A percentile compares a stretch with the other conserved stretches of the same genome.
Conservation (phyloP, 2,888 invertebrate species). For the Leptura quadrifasciata region DNA sequence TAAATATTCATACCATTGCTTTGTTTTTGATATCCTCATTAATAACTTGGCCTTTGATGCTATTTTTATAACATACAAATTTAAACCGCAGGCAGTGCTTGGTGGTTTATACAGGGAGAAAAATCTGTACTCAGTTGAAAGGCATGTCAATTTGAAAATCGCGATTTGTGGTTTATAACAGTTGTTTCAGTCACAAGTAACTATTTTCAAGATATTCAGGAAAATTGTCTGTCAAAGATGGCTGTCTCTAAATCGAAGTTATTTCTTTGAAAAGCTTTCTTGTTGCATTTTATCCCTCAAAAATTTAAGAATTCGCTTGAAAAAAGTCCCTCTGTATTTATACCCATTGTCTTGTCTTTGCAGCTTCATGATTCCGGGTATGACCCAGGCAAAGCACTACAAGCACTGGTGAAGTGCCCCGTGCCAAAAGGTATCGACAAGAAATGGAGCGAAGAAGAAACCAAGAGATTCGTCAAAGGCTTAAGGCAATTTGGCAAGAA, state of each 20-base stretch:
- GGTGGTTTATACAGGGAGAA: not conserved
- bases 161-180: no score
- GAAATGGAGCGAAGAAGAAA: conserved; percentile 99
- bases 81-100: no score
- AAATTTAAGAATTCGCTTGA: no score
- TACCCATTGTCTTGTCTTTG: conserved; percentile 35
- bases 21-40: not conserved
- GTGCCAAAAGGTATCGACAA: conserved; percentile 98
- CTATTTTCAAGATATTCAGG: no score
- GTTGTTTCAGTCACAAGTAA: no score
- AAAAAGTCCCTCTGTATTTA: no score
- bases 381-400: conserved; percentile 96
- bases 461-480: conserved; percentile 98
- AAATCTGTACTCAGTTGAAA: not conserved
- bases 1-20: not conserved
- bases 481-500: conserved; percentile 99
- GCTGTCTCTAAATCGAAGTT: no score
- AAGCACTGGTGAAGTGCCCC: conserved; percentile 97
- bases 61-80: not conserved
- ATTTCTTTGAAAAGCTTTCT: no score
- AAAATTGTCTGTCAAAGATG: no score
- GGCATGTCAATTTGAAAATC: no score
- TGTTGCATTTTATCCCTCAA: no score
- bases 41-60: conserved; percentile 3
- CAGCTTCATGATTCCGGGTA: conserved; percentile 96